Percentiles rank a stretch among this genome's conserved stretches.
Conservation (phyloP, 2,797 vertebrate species). For the Clarias pachynema region DNA sequence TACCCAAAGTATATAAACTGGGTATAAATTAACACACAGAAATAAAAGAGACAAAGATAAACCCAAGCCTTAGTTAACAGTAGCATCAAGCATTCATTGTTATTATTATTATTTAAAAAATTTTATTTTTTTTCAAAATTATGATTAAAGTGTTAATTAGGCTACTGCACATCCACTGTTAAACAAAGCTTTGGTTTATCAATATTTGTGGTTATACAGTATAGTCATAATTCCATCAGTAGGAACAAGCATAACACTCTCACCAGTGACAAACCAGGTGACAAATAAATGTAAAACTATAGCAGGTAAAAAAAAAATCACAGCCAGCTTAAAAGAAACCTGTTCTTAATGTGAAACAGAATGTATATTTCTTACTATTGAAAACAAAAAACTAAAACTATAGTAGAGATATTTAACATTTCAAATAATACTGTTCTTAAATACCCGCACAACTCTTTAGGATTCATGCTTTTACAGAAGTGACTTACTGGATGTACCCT, state of each 20-base stretch:
- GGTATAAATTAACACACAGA: neutral
- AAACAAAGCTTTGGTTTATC: neutral
- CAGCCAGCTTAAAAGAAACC: neutral
- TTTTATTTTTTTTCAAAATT: too few relatives aligned
- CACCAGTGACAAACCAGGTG: neutral
- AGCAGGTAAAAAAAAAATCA: neutral
- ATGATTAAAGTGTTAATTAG: neutral
- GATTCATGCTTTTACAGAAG: neutral
- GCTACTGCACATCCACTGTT: too few relatives aligned
- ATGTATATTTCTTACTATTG: neutral
- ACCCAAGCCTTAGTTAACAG: neutral
- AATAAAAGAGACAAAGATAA: neutral
- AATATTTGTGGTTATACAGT: neutral
- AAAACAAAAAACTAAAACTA: neutral
- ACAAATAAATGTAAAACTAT: neutral
- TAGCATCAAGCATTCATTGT: neutral
- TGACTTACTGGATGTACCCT: neutral
- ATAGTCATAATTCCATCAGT: slow-evolving; percentile 4
- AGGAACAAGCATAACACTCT: neutral
- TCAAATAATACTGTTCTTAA: neutral
- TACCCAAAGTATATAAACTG: neutral
- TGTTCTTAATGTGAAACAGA: neutral
- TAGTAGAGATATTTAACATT: neutral
- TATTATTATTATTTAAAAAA: neutral
- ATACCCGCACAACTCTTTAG: neutral